Evolutionary conservation across 2,797 vertebrate species (phyloP).

Genomic region (Clamator glandarius): DNA sequence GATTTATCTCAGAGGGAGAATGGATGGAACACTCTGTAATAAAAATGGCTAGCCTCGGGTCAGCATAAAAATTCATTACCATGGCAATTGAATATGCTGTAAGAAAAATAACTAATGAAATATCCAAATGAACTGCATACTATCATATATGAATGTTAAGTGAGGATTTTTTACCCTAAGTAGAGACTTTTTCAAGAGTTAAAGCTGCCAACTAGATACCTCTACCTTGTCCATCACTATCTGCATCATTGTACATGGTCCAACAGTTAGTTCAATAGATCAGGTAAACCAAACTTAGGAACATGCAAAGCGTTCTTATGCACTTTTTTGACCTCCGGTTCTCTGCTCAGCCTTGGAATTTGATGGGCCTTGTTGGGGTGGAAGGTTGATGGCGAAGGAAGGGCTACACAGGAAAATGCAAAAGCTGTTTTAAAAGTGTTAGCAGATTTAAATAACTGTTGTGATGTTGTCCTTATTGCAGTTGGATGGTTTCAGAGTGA

Average conservation of each 20-base stretch:
- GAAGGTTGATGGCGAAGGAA: background rate
- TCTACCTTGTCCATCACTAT: background rate
- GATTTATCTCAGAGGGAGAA: background rate
- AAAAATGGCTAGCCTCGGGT: constrained; percentile 35
- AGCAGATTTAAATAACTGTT: background rate
- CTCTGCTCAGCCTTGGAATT: background rate
- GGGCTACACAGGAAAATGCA: background rate
- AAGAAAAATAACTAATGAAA: constrained; percentile 27
- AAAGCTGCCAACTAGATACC: background rate
- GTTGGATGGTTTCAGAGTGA: background rate
- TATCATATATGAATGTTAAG: background rate
- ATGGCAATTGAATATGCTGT: background rate
- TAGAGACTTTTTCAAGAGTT: background rate
- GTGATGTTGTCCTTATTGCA: background rate
- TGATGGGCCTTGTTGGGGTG: background rate
- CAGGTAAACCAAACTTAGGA: background rate
- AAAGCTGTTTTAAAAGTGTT: background rate
- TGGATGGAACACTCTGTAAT: constrained; percentile 6
- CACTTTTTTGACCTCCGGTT: background rate
- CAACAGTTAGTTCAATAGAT: background rate
- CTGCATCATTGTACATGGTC: background rate
- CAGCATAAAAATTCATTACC: constrained; percentile 41
- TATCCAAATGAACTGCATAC: background rate
- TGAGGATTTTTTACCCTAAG: background rate
- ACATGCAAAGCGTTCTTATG: background rate